Conservation (phyloP, 1,140 invertebrate genomes). For the Leptinotarsa texana region DNA sequence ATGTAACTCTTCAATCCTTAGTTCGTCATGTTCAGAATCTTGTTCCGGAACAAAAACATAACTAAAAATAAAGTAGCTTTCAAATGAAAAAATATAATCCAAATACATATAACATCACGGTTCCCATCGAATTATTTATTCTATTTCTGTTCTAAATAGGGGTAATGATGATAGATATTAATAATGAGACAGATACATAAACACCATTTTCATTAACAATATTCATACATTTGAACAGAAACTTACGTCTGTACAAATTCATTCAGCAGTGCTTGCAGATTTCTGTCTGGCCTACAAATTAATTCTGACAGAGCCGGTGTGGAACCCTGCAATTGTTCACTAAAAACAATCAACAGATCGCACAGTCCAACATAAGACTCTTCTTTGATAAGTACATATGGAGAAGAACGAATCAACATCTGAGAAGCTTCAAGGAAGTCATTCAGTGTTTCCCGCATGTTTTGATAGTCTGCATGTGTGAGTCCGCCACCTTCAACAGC, state of each 20-base stretch:
- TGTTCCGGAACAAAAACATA: slow-evolving; percentile 78
- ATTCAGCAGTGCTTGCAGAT: slow-evolving; percentile 82
- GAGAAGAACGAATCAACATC: slow-evolving; percentile 49
- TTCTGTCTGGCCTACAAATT: slow-evolving; percentile 80
- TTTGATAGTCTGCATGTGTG: slow-evolving; percentile 45
- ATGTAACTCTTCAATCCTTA: slow-evolving; percentile 93
- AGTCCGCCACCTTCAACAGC: slow-evolving; percentile 63
- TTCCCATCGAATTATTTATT: too few species aligned
- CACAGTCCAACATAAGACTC: slow-evolving; percentile 89
- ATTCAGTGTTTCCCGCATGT: slow-evolving; percentile 49
- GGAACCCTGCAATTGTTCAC: slow-evolving; percentile 74
- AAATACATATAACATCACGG: too few species aligned
- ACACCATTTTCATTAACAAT: too few species aligned
- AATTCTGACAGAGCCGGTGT: slow-evolving; percentile 69
- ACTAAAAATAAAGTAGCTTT: not conserved
- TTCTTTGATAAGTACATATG: slow-evolving; percentile 47
- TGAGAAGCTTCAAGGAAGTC: slow-evolving; percentile 53
- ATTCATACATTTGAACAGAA: slow-evolving; percentile 60
- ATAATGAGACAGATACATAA: too few species aligned
- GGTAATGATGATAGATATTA: too few species aligned
- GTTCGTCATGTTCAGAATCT: slow-evolving; percentile 77
- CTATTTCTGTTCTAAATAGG: too few species aligned
- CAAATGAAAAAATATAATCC: too few species aligned
- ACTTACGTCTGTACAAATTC: slow-evolving; percentile 90
- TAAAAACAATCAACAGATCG: slow-evolving; percentile 94